phyloP scores from a whole-genome alignment of 2,888 invertebrate genomes.

The Mythimna ferrago region DNA sequence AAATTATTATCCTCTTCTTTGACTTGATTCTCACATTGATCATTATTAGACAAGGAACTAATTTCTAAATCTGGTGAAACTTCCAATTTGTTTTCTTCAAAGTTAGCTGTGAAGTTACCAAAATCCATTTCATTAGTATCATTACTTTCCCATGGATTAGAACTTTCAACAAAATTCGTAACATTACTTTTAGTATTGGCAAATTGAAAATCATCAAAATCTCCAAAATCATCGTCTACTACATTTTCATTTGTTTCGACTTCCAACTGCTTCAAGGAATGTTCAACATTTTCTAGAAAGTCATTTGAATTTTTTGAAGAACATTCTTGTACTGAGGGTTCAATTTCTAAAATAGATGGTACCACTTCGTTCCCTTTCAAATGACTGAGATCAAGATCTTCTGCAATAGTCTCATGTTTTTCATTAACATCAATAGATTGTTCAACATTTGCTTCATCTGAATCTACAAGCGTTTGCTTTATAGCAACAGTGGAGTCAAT shows the following conservation, averaged over 20 bases:
- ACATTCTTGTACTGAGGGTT: conserved; percentile 10
- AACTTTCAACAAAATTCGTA: conserved; percentile 67
- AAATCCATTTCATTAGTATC: conserved; percentile 72
- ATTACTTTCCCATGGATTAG: conserved; percentile 83
- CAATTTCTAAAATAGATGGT: conserved; percentile 17
- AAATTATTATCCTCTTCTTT: conserved; percentile 51
- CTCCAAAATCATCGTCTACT: conserved; percentile 86
- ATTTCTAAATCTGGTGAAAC: conserved; percentile 37
- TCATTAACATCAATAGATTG: conserved; percentile 34
- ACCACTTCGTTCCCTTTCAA: conserved; percentile 27
- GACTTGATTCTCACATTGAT: conserved; percentile 51
- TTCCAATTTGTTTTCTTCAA: conserved; percentile 69
- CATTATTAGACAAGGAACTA: conserved; percentile 31
- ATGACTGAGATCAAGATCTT: conserved; percentile 20
- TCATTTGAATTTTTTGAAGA: conserved; percentile 26
- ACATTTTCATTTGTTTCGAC: conserved; percentile 44
- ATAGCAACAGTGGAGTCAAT: conserved; percentile 47
- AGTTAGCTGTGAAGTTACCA: conserved; percentile 82
- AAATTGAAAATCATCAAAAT: conserved; percentile 90
- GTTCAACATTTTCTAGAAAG: conserved; percentile 16
- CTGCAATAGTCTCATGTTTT: conserved; percentile 11
- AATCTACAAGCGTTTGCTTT: conserved; percentile 46
- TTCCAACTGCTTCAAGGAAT: conserved; percentile 21
- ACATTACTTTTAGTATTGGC: conserved; percentile 68
- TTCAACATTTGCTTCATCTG: conserved; percentile 47